These are phyloP conservation scores for Aporrectodea caliginosa DNA, from an alignment of 1,140 invertebrate genomes.

Conservation along the genomic window DNA sequence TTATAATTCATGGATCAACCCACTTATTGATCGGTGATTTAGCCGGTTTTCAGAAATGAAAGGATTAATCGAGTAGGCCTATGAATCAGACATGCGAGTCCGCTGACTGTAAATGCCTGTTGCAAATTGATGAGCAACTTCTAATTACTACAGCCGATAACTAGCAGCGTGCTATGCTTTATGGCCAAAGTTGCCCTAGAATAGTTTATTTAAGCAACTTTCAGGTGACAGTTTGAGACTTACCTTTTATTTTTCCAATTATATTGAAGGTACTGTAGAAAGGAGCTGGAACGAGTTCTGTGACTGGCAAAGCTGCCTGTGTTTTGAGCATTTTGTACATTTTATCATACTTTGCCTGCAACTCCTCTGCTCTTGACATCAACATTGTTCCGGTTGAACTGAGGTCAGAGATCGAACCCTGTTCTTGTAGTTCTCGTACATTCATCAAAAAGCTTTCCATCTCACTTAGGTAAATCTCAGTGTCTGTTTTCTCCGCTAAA, in stretches of 20 bases:
- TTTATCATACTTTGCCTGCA: background rate
- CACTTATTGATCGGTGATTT: too few species aligned
- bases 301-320: background rate
- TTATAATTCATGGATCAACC: too few species aligned
- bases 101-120: too few species aligned
- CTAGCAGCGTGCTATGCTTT: too few species aligned
- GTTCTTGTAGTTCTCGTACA: background rate
- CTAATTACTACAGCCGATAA: too few species aligned
- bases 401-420: background rate
- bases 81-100: too few species aligned
- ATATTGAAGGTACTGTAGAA: background rate
- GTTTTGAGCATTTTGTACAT: background rate
- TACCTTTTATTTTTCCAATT: background rate
- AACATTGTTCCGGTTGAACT: background rate
- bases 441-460: background rate
- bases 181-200: too few species aligned
- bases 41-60: too few species aligned
- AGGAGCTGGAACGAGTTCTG: background rate
- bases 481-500: background rate
- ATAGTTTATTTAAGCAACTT: too few species aligned
- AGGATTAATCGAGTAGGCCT: too few species aligned
- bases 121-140: too few species aligned
- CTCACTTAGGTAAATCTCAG: background rate
- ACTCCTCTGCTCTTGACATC: background rate
- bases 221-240: too few species aligned